A percentile compares a stretch with the other conserved stretches of the same genome.
phyloP scores from a whole-genome alignment of 2,888 invertebrate species.

The Lydus trimaculatus region DNA sequence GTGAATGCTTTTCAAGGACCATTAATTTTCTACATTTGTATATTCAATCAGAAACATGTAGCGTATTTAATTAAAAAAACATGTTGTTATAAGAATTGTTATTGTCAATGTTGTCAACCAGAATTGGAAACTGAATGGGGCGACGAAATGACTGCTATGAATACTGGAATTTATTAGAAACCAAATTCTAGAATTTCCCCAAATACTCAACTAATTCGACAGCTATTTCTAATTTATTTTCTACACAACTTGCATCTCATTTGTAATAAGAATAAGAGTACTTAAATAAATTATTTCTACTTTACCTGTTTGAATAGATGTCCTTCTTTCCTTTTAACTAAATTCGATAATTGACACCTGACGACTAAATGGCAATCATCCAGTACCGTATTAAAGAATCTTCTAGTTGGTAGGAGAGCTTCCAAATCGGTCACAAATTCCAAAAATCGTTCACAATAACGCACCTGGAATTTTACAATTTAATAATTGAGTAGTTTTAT shows the following conservation, averaged over 20 bases:
- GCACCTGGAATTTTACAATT: conserved; percentile 59
- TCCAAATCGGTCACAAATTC: conserved; percentile 97
- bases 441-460: conserved; percentile 94
- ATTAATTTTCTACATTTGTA: conserved; percentile 77
- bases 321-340: conserved; percentile 80
- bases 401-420: conserved; percentile 90
- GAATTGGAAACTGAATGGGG: conserved; percentile 85
- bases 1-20: conserved; percentile 80
- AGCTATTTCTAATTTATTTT: conserved; percentile 17
- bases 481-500: conserved; percentile 11
- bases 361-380: conserved; percentile 95
- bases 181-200: not conserved
- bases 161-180: conserved; percentile 66
- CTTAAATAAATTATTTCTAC: conserved; percentile 2
- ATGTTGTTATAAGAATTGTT: conserved; percentile 72
- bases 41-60: conserved; percentile 80
- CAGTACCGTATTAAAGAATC: conserved; percentile 96
- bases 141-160: conserved; percentile 89
- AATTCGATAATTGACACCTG: conserved; percentile 81
- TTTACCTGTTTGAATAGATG: conserved; percentile 89
- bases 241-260: not conserved
- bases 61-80: conserved; percentile 80
- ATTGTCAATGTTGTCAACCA: conserved; percentile 63
- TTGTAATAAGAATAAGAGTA: conserved; percentile 12
- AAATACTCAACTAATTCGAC: not conserved